Base-by-base conservation (phyloP, 2,888 invertebrate genomes). In the Hypolimnas misippus region DNA sequence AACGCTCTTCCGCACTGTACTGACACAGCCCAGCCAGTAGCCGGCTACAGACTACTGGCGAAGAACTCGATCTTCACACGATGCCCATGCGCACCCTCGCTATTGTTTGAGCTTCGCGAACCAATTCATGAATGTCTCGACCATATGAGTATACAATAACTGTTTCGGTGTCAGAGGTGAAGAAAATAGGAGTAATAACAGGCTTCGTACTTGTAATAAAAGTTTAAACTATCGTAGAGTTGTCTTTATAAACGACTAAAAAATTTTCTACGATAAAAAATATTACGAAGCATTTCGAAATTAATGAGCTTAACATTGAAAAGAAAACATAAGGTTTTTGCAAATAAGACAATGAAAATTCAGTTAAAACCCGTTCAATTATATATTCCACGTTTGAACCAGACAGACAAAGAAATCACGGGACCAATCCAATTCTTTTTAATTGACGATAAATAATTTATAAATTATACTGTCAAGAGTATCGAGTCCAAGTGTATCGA, bases 1-100 rank as follows among this genome's bases (percentile, higher is more conserved):
- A 77, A 75, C 74, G 72, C 73, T 76, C 74, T 69, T 66, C 73
- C 76, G 77, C 76, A 74, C 74, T 64, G 56, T 68, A 71, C 74
- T 72, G 68, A 40, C 25, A 25, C 44, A 16, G 40, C 31, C 68
- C 65, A 55, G 55, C 62, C 55, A 42, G 21, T 57, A 61, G 50
- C 46, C 25, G 25, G 35, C 55, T 53, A 50, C 53, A 46, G 33
- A 35, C 40, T 29, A 19, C 44, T 21, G 53, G 21, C 5, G 8
- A 3, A 7, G 19, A 52, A 58, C 58, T 44, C 31, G 58, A 44
- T 44, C 21, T 53, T 42, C 42, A 14, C 40, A 40, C 53, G 19
- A n/a, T 14, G 35, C 40, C 12, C 55, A 29, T 8, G 10, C 14
- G 12, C 29, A n/a, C 54, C 25, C 42, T 29, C 29, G n/a, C n/a